Conservation (phyloP, 2,888 invertebrate species). For the Melinaea marsaeus region DNA sequence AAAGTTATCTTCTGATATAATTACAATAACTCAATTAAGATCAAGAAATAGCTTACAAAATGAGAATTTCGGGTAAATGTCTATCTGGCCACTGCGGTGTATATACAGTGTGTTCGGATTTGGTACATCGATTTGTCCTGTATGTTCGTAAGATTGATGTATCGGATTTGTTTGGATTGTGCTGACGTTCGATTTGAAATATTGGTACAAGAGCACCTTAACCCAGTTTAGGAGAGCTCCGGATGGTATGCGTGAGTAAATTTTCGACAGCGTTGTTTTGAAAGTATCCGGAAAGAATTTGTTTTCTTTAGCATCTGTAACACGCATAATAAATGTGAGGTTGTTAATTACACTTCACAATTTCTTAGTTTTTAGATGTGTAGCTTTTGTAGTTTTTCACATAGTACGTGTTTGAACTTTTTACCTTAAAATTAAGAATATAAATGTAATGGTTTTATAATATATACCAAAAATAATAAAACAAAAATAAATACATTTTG, state of each 20-base stretch:
- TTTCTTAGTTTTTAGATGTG: too few relatives aligned
- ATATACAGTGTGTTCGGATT: conserved; percentile 3
- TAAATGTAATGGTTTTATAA: neutral
- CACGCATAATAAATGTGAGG: too few relatives aligned
- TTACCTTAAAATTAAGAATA: neutral
- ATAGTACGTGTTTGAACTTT: too few relatives aligned
- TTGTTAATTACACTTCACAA: too few relatives aligned
- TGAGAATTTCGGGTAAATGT: neutral
- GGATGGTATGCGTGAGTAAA: neutral
- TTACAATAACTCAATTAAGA: neutral
- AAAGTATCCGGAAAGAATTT: neutral
- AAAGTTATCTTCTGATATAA: neutral
- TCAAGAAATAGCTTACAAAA: neutral
- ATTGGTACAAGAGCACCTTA: conserved; percentile 4
- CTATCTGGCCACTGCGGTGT: neutral
- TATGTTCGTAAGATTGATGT: conserved; percentile 6
- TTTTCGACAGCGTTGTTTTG: neutral
- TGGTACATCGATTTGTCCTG: conserved; percentile 5
- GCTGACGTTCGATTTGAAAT: conserved; percentile 7
- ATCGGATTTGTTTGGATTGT: conserved; percentile 4
- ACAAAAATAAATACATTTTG: neutral
- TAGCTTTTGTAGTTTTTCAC: too few relatives aligned
- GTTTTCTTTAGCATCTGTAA: neutral
- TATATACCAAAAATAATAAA: neutral
- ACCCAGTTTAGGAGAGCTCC: neutral